Percentiles rank a stretch among this genome's conserved stretches.
phyloP scores from a whole-genome alignment of 2,888 invertebrate species.

The Gymnoscelis rufifasciata region DNA sequence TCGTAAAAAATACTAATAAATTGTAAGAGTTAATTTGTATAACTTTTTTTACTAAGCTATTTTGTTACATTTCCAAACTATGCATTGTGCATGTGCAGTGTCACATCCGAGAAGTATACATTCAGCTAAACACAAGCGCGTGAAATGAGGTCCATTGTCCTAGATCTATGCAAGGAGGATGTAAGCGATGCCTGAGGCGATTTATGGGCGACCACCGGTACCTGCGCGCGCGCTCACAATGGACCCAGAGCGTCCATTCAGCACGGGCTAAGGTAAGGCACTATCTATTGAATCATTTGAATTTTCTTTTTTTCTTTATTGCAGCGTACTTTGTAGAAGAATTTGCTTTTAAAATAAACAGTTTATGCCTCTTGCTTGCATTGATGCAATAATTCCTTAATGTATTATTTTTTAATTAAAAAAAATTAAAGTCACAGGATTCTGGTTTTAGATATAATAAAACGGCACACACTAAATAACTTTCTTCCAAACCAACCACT shows the following conservation, averaged over 20 bases:
- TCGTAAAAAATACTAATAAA: no score
- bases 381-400: no score
- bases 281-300: conserved; percentile 9
- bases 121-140: conserved; percentile 44
- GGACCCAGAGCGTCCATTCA: conserved; percentile 49
- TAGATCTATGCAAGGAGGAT: conserved; percentile 34
- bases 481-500: conserved; percentile 16
- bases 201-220: conserved; percentile 48
- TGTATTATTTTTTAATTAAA: no score
- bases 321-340: neutral
- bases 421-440: no score
- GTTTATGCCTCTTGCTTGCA: no score
- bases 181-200: conserved; percentile 34
- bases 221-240: conserved; percentile 58
- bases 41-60: no score
- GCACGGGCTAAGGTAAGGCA: conserved; percentile 34
- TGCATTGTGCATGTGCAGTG: conserved; percentile 1
- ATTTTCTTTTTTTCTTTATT: conserved; percentile 7
- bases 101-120: conserved; percentile 7
- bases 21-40: no score
- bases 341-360: neutral
- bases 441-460: neutral
- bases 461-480: conserved; percentile 10
- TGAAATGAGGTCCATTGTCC: conserved; percentile 47
- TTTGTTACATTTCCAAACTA: no score